phyloP scores from a whole-genome alignment of 2,888 invertebrate species.

The Andrena dorsata region DNA sequence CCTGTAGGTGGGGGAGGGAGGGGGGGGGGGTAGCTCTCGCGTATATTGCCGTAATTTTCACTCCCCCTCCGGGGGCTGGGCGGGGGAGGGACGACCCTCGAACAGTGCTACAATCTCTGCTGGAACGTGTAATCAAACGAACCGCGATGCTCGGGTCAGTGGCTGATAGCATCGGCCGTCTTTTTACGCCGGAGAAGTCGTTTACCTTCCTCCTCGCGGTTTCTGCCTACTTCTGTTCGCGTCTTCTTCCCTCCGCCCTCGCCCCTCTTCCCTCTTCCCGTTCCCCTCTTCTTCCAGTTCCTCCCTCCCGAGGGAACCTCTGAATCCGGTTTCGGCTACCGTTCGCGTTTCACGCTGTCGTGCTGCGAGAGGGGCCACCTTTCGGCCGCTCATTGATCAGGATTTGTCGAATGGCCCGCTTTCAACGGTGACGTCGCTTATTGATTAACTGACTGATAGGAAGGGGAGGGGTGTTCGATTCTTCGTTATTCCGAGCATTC shows the following conservation, averaged over 20 bases:
- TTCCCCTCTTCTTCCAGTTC: not conserved
- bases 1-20: slow-evolving; percentile 8
- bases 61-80: slow-evolving; percentile 36
- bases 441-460: not conserved
- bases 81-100: slow-evolving; percentile 39
- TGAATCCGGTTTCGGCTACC: slow-evolving; percentile 43
- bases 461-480: not conserved
- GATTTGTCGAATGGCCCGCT: slow-evolving; percentile 2
- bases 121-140: slow-evolving; percentile 74
- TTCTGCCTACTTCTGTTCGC: slow-evolving; percentile 5
- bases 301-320: not conserved
- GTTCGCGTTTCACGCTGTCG: slow-evolving; percentile 4
- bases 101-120: slow-evolving; percentile 58
- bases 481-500: not conserved
- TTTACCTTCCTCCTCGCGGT: slow-evolving; percentile 29
- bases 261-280: not conserved
- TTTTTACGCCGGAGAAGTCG: slow-evolving; percentile 52
- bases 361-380: not conserved
- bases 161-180: slow-evolving; percentile 69
- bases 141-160: slow-evolving; percentile 67
- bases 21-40: slow-evolving; percentile 42
- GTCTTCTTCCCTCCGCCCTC: not conserved
- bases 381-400: slow-evolving; percentile 26
- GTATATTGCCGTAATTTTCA: slow-evolving; percentile 74
- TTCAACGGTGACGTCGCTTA: not conserved